Conservation (phyloP, 2,797 vertebrate species). For the Sebastes umbrosus region DNA sequence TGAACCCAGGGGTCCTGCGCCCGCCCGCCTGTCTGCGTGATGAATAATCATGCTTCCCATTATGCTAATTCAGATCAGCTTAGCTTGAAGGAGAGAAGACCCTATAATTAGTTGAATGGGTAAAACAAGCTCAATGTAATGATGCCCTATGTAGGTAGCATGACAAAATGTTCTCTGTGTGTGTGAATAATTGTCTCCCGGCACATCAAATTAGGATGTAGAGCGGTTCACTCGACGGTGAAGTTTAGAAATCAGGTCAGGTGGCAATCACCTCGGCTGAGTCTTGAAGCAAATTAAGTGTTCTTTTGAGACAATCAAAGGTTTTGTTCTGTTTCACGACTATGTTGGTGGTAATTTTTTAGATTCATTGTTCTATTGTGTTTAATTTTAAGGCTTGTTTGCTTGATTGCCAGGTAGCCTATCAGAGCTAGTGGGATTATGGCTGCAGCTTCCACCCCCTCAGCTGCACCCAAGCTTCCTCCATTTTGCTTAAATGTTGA, state of each 20-base stretch:
- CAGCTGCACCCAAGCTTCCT: not conserved
- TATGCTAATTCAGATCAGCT: slow-evolving; percentile 56
- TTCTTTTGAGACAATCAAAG: not conserved
- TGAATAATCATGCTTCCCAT: slow-evolving; percentile 54
- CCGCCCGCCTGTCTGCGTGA: slow-evolving; percentile 20
- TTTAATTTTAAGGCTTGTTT: not conserved
- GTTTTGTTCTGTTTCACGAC: not conserved
- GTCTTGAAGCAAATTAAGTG: not conserved
- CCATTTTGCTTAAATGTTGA: not conserved
- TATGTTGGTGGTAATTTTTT: not conserved
- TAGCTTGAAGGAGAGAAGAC: slow-evolving; percentile 32
- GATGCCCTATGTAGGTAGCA: not conserved
- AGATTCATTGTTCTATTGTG: not conserved
- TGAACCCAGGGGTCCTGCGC: slow-evolving; percentile 14
- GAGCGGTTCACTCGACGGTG: not conserved
- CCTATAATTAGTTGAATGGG: slow-evolving; percentile 43
- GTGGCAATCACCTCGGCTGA: not conserved
- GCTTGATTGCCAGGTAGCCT: not conserved
- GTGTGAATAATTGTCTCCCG: not conserved
- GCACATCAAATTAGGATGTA: not conserved
- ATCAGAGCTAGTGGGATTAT: not conserved
- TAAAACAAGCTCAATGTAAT: slow-evolving; percentile 23
- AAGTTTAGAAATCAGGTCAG: slow-evolving; percentile 11
- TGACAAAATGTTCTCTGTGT: not conserved
- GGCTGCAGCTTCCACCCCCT: not conserved